Evolutionary conservation across 2,888 invertebrate species (phyloP), one percentile per base, ranked within the genome.

Genomic region (Vandiemenella viatica): DNA sequence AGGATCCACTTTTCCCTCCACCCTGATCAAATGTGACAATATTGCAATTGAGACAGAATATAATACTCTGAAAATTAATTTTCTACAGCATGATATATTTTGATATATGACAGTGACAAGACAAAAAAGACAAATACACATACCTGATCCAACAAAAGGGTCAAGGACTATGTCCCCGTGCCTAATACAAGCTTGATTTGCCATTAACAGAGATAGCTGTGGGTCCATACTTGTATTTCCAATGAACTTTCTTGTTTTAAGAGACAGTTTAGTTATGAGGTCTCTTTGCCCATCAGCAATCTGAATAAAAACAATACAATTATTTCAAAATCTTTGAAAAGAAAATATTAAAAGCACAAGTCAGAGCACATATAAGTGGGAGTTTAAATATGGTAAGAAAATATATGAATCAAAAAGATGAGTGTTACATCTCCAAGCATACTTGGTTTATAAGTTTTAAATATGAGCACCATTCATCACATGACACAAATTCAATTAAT

Each of bases 221-320:
- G 97, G 85, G 65, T 99, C 97, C 98, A 98, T 98, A 57, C 91
- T 92, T 0, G 98, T 98, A 65, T 97, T 98, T 13, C 95, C 93
- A 60, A 98, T 96, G 65, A 97, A 98, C 66, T 85, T 85, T 2
- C 98, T 76, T 41, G 79, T 83, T 67, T 92, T 92, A 23, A 98
- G 65, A 0, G 91, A 89, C 55, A 90, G 77, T 45, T 78, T 75
- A 52, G 80, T 74, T 46, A 95, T 86, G 13, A 85, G 68, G 54
- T 85, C 79, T 18, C 93, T 73, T 60, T 90, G 85, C 0, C 96
- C 95, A 62, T 84, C 81, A 10, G 79, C 77, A 59, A 97, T 67
- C 91, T 92, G 60, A 42, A 68, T 62, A 53, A 51, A 49, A n/a
- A n/a, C n/a, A n/a, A n/a, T n/a, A n/a, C n/a, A 40, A 55, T 55